Percentiles rank a stretch among this genome's conserved stretches.
Conservation (phyloP, 2,797 vertebrate genomes). For the Semotilus atromaculatus region DNA sequence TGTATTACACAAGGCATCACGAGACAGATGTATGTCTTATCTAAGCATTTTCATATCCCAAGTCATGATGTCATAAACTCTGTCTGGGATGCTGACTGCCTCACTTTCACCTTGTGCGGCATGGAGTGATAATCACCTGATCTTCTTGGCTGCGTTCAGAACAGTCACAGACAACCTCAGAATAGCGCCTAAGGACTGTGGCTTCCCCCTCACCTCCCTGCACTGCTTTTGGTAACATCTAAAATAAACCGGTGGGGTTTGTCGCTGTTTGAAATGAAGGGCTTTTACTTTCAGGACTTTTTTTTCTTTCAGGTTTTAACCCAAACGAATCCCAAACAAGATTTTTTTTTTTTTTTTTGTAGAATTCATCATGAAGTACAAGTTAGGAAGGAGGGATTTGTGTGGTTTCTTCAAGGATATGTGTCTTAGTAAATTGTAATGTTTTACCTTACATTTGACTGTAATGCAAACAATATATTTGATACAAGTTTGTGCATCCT, state of each 20-base stretch:
- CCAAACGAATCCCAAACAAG: constrained; percentile 2
- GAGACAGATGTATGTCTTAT: constrained; percentile 55
- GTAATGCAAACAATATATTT: constrained; percentile 16
- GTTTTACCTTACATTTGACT: constrained; percentile 16
- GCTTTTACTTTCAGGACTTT: constrained; percentile 2
- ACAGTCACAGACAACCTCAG: constrained; percentile 64
- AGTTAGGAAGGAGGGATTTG: constrained; percentile 34
- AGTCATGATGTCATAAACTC: constrained; percentile 68
- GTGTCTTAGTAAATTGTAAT: constrained; percentile 42
- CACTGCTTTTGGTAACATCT: constrained; percentile 57
- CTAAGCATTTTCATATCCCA: constrained; percentile 62
- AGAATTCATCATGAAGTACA: constrained; percentile 14
- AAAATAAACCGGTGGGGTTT: constrained; percentile 53
- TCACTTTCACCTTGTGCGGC: constrained; percentile 60
- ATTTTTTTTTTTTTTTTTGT: neutral
- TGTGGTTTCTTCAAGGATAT: constrained; percentile 31
- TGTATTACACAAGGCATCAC: constrained; percentile 49
- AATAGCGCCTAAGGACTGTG: constrained; percentile 59
- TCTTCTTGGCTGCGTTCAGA: constrained; percentile 61
- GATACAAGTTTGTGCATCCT: neutral
- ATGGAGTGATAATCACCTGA: constrained; percentile 62
- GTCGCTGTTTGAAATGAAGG: neutral
- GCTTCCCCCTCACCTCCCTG: constrained; percentile 56
- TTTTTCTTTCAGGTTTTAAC: neutral
- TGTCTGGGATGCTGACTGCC: constrained; percentile 59